phyloP scores from a whole-genome alignment of 2,888 invertebrate genomes.

The Caenorhabditis sinica region DNA sequence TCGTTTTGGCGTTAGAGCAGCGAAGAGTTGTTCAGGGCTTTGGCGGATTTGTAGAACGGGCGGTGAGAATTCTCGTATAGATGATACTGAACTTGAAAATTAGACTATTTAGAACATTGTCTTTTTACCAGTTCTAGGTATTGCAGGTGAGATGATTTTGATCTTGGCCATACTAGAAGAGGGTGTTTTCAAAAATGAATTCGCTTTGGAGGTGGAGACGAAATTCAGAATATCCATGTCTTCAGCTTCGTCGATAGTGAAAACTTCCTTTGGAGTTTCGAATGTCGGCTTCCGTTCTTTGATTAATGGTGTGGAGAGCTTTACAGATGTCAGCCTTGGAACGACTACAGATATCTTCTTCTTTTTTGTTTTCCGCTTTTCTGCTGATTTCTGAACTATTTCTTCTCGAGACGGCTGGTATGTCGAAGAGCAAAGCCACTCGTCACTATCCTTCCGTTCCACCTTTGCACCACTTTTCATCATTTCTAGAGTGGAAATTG shows the following conservation, averaged over 20 bases:
- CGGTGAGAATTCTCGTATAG: constrained; percentile 19
- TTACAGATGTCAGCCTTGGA: constrained; percentile 2
- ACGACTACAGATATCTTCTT: constrained; percentile 36
- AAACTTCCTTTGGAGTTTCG: not conserved
- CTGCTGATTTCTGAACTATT: constrained; percentile 28
- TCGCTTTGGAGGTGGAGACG: constrained; percentile 13
- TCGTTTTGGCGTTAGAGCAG: constrained; percentile 52
- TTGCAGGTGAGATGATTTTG: constrained; percentile 20
- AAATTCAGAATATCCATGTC: constrained; percentile 21
- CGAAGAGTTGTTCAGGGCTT: constrained; percentile 62
- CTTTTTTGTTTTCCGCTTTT: constrained; percentile 14
- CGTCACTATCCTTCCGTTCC: constrained; percentile 48
- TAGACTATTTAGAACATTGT: not conserved
- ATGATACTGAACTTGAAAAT: not conserved
- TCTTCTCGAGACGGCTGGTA: constrained; percentile 53
- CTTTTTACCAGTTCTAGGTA: constrained; percentile 16
- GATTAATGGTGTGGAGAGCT: not conserved
- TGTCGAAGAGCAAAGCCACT: constrained; percentile 65
- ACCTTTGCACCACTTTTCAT: constrained; percentile 8
- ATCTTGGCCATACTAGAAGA: constrained; percentile 2
- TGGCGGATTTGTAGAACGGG: constrained; percentile 30
- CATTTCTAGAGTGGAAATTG: constrained; percentile 29
- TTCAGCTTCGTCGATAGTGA: constrained; percentile 5
- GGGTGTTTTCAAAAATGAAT: constrained; percentile 4
- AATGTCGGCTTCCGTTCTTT: not conserved